Base-by-base conservation (phyloP, 2,888 invertebrate genomes). In the Conchocele bisecta region DNA sequence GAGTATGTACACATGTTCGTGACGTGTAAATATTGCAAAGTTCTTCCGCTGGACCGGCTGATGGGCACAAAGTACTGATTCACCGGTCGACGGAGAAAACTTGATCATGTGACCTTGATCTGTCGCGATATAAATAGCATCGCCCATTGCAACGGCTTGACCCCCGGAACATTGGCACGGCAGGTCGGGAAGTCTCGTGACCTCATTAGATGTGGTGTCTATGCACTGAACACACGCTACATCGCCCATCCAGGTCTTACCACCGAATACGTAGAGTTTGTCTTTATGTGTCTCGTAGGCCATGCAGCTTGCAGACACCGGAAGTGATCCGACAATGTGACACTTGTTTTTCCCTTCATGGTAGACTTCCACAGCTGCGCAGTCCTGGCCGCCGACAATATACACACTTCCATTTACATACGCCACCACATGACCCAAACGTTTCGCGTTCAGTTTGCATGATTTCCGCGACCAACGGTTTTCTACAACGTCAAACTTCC, bases 61-160 rank as follows among this genome's bases (percentile, higher is more conserved):
- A n/a, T 60, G 54, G 33, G 58, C 31, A 44, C 71, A 71, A 22
- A 65, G 37, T 33, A 56, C 56, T 39, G 71, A 71, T 35, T 56
- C 44, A 37, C 50, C 71, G 6, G 54, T 41, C 13, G 35, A 20
- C 24, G 56, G 54, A 24, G 59, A 46, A 26, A 48, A 71, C 37
- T 48, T 65, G 60, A 71, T 65, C 60, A 71, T 56, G 42, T 71
- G 59, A 56, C 71, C 71, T 26, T 65, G 53, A n/a, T 60, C 42
- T 13, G 60, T 69, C 20, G 69, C 69, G 11, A 69, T 56, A 31
- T 63, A 69, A n/a, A 69, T 63, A 20, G 24, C 24, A 42, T 56
- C 50, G 31, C 60, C 50, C 17, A 59, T 29, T 41, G 54, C 59
- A 39, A 71, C 48, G 3, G 65, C 65, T 48, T 65, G 65, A 9